Evolutionary conservation across 2,113 vertebrate species (phyloP).

Genomic region (Cyanocitta stelleri): DNA sequence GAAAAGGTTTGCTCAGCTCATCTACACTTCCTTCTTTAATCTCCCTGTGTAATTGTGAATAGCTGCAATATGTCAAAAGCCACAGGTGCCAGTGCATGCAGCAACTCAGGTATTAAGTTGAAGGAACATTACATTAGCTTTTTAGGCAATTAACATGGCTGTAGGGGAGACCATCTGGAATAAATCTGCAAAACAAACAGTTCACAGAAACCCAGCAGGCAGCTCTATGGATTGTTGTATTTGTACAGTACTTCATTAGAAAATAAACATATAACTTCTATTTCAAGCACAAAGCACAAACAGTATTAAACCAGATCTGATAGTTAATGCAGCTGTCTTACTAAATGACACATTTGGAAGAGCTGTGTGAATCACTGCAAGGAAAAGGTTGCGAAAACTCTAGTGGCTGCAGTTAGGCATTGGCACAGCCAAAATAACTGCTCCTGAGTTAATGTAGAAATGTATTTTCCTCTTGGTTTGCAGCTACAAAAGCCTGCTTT

Average conservation of each 20-base stretch:
- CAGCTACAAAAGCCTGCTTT: background rate
- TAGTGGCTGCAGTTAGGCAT: background rate
- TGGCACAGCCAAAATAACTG: background rate
- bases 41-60: background rate
- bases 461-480: background rate
- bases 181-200: background rate
- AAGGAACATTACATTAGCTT: background rate
- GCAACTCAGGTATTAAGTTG: background rate
- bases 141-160: conserved; percentile 28
- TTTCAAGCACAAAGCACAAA: background rate
- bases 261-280: background rate
- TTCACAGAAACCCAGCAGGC: conserved; percentile 13
- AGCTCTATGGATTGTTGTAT: background rate
- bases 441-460: background rate
- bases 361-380: background rate
- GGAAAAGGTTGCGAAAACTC: background rate
- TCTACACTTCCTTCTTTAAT: background rate
- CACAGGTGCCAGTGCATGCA: background rate
- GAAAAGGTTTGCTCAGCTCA: background rate
- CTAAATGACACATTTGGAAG: background rate
- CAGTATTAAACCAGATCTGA: background rate
- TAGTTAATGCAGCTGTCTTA: background rate
- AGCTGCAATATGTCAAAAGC: background rate
- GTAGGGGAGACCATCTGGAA: background rate
- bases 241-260: background rate